Percentiles rank a stretch among this genome's conserved stretches.
Evolutionary conservation across 1,140 invertebrate species (phyloP).

Genomic region (Zaprionus capensis): DNA sequence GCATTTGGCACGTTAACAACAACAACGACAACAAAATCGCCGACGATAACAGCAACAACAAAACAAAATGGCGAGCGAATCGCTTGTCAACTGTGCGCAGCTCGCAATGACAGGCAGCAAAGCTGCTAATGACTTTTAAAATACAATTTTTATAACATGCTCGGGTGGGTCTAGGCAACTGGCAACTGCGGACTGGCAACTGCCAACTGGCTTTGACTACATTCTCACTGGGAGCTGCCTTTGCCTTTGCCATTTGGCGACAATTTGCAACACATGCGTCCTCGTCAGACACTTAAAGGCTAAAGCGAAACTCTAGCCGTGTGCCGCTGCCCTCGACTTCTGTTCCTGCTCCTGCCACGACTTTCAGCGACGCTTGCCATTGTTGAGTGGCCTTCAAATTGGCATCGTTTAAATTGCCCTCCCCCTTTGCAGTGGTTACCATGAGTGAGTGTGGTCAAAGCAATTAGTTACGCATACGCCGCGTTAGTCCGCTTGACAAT

Average conservation of each 20-base stretch:
- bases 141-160: conserved; percentile 62
- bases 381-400: conserved; percentile 57
- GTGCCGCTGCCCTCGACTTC: background rate
- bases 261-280: conserved; percentile 62
- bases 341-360: background rate
- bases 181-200: background rate
- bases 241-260: conserved; percentile 41
- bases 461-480: conserved; percentile 60
- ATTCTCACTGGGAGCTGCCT: conserved; percentile 8
- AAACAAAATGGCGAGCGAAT: conserved; percentile 43
- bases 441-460: conserved; percentile 37
- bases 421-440: conserved; percentile 9
- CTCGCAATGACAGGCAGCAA: conserved; percentile 53
- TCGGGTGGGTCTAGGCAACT: background rate
- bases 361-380: conserved; percentile 12
- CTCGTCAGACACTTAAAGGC: conserved; percentile 40
- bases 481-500: conserved; percentile 41
- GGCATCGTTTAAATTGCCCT: conserved; percentile 53
- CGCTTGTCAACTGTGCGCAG: conserved; percentile 24
- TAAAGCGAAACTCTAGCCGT: conserved; percentile 27
- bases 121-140: conserved; percentile 65
- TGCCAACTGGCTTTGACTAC: conserved; percentile 29
- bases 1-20: conserved; percentile 29
- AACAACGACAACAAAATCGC: background rate
- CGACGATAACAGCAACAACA: background rate